Evolutionary conservation across 2,797 vertebrate genomes (phyloP).

Genomic region (Diceros bicornis): DNA sequence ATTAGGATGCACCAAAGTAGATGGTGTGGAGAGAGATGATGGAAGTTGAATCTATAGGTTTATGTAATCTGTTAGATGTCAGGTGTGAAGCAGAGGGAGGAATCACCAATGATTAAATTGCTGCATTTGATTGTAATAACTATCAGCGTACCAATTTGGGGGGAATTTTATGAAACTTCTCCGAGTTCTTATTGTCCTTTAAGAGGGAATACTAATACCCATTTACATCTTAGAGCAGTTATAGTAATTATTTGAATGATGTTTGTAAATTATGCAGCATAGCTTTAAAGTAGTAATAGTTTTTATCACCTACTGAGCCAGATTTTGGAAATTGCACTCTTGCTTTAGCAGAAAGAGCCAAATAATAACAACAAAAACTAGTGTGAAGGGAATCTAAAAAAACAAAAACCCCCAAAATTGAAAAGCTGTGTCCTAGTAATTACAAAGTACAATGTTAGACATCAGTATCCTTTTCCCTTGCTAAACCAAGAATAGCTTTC

Average conservation of each 20-base stretch:
- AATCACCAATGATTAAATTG: neutral
- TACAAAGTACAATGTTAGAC: neutral
- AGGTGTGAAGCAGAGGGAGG: neutral
- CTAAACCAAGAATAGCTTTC: slow-evolving; percentile 29
- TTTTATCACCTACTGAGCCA: slow-evolving; percentile 23
- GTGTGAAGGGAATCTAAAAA: neutral
- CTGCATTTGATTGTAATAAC: neutral
- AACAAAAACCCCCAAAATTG: neutral
- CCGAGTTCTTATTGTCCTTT: neutral
- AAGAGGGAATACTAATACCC: neutral
- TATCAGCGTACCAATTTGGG: neutral
- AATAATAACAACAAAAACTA: neutral
- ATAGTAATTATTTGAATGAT: neutral
- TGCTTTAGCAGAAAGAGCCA: slow-evolving; percentile 34
- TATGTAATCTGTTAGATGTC: neutral
- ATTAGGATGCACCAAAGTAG: neutral
- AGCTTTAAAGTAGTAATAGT: slow-evolving; percentile 25
- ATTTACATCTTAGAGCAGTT: slow-evolving; percentile 4
- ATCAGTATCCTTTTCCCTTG: neutral
- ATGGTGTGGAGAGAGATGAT: neutral
- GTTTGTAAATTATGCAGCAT: neutral
- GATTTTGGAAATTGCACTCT: neutral
- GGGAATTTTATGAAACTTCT: neutral
- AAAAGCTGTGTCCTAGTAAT: slow-evolving; percentile 25
- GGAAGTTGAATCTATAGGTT: neutral